Evolutionary conservation across 2,888 invertebrate species (phyloP).

Genomic region (Nemotelus pantherinus): DNA sequence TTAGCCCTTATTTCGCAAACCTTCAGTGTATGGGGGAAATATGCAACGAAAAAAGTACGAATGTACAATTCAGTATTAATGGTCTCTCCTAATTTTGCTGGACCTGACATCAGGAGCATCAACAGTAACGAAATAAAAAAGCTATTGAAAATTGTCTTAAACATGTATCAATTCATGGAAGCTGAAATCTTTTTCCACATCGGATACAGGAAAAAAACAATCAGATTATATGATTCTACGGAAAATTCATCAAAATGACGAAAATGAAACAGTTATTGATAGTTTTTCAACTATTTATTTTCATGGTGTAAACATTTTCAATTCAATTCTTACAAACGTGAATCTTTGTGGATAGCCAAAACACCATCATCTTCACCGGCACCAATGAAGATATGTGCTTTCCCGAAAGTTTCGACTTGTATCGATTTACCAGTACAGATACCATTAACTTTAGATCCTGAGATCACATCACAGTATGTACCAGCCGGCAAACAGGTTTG

Average conservation of each 20-base stretch:
- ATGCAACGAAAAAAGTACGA: too few relatives aligned
- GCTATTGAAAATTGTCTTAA: too few relatives aligned
- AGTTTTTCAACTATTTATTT: not conserved
- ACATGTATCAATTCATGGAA: too few relatives aligned
- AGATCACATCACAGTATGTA: conserved; percentile 85
- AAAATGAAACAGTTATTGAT: not conserved
- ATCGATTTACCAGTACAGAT: conserved; percentile 75
- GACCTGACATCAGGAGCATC: too few relatives aligned
- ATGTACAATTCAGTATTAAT: too few relatives aligned
- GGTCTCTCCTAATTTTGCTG: too few relatives aligned
- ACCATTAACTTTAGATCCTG: conserved; percentile 70
- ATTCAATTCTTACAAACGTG: conserved; percentile 52
- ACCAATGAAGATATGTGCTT: conserved; percentile 69
- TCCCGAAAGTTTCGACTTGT: conserved; percentile 69
- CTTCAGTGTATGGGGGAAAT: too few relatives aligned
- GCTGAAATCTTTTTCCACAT: too few relatives aligned
- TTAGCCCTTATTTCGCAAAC: too few relatives aligned
- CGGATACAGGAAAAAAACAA: too few relatives aligned
- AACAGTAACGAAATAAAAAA: too few relatives aligned
- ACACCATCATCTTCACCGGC: conserved; percentile 72
- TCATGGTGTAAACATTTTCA: not conserved
- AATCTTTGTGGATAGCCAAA: conserved; percentile 73
- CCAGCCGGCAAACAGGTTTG: conserved; percentile 79
- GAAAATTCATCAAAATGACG: not conserved
- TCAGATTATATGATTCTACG: too few relatives aligned